A percentile compares a stretch with the other conserved stretches of the same genome.
These are phyloP conservation scores for Danio aesculapii DNA, from an alignment of 2,797 vertebrate genomes.

Conservation along the genomic window DNA sequence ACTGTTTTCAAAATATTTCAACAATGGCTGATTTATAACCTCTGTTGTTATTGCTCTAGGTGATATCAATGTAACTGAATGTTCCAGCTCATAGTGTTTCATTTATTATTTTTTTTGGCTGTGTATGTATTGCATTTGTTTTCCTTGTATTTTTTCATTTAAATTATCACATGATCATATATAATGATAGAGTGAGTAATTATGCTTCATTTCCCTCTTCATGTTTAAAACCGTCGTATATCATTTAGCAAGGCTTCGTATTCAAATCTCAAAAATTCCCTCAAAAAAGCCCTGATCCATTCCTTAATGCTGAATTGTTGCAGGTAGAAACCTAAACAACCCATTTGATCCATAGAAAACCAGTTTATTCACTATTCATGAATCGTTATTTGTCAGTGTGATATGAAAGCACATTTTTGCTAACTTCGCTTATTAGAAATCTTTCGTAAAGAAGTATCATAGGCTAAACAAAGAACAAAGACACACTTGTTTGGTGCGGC, in stretches of 20 bases:
- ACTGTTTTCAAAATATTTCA: background rate
- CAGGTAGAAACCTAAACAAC: background rate
- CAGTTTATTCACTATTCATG: background rate
- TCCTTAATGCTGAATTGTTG: background rate
- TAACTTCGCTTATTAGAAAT: background rate
- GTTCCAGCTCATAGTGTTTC: background rate
- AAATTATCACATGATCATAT: background rate
- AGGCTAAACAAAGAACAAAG: conserved; percentile 4
- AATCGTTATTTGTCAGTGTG: background rate
- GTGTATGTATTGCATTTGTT: background rate
- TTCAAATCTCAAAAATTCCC: background rate
- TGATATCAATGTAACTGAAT: background rate
- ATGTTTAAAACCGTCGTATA: background rate
- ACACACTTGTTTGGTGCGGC: background rate
- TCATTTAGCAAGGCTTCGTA: background rate
- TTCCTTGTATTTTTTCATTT: background rate
- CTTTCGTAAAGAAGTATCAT: background rate
- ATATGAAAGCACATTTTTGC: background rate
- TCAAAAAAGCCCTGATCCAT: background rate
- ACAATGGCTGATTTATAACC: background rate
- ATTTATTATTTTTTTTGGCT: too few relatives aligned
- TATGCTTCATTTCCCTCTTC: background rate
- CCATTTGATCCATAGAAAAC: background rate
- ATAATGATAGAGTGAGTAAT: background rate
- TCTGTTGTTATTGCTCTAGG: background rate